phyloP scores from a whole-genome alignment of 1,140 invertebrate species.

The Atta texana region DNA sequence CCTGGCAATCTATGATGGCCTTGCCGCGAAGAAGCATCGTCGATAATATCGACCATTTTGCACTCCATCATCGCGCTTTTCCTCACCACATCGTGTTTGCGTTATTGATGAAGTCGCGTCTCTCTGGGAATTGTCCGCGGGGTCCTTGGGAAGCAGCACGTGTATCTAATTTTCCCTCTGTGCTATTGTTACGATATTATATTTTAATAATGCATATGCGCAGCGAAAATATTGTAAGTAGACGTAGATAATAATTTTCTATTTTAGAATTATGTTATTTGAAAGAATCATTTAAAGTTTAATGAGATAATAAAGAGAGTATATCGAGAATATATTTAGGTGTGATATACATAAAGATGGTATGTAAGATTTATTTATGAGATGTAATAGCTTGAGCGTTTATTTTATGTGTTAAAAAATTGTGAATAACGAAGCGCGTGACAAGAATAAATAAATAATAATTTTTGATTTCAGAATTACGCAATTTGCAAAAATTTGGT shows the following conservation, averaged over 20 bases:
- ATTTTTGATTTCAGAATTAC: neutral
- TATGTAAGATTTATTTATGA: no score
- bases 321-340: neutral
- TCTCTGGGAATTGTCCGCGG: neutral
- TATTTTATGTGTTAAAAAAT: slow-evolving; percentile 13
- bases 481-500: neutral
- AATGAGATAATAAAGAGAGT: neutral
- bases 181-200: neutral
- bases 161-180: neutral
- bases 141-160: neutral
- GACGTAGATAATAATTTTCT: neutral
- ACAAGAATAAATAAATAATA: neutral
- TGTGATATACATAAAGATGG: no score
- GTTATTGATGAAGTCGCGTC: slow-evolving; percentile 18
- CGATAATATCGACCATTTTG: slow-evolving; percentile 58
- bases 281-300: neutral
- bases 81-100: neutral
- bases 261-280: neutral
- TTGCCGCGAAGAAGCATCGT: slow-evolving; percentile 26
- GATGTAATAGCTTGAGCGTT: neutral
- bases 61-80: slow-evolving; percentile 35
- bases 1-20: slow-evolving; percentile 41
- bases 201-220: neutral
- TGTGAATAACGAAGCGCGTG: neutral
- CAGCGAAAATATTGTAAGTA: neutral